Evolutionary conservation across 2,888 invertebrate species (phyloP).

Genomic region (Lamellibrachia satsuma): DNA sequence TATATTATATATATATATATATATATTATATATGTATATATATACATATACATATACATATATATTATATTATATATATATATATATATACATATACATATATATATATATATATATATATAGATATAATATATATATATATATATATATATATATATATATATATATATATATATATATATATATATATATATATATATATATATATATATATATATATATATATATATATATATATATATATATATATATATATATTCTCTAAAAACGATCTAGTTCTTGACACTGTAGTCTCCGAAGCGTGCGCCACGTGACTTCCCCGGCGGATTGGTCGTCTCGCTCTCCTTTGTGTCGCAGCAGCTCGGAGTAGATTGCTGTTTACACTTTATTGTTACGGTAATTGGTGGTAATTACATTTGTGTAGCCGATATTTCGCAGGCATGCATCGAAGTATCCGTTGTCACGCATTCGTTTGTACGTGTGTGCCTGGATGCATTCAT

Average conservation of each 20-base stretch:
- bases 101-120: no score
- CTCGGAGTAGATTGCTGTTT: neutral
- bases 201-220: neutral
- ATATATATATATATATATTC: neutral
- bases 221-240: neutral
- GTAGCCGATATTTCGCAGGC: no score
- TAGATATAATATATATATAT: no score
- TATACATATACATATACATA: neutral
- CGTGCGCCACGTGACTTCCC: neutral
- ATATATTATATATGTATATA: neutral
- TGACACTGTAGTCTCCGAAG: neutral
- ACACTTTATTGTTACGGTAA: neutral
- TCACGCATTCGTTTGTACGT: no score
- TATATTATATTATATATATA: no score
- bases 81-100: no score
- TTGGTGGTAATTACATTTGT: no score
- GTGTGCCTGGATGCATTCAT: no score
- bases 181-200: neutral
- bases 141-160: no score
- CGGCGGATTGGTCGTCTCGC: neutral
- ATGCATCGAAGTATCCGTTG: no score
- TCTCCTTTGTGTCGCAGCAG: neutral
- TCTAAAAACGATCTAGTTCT: neutral
- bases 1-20: neutral
- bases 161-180: neutral